Evolutionary conservation across 2,113 vertebrate species (phyloP).

Genomic region (cattle (Bos taurus)): DNA sequence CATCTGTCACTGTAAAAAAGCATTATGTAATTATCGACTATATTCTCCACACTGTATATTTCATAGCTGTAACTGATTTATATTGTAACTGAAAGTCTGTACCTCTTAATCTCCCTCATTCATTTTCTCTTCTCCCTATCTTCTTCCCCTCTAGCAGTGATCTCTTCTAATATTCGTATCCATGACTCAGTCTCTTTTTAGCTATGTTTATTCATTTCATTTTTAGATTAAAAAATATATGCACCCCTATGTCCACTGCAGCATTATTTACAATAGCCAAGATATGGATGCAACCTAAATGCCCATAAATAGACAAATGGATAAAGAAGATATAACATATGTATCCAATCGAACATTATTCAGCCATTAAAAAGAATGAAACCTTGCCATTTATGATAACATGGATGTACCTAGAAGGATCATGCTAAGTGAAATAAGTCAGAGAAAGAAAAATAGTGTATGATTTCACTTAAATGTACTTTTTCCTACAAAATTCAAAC

Average conservation of each 20-base stretch:
- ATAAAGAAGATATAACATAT: not conserved
- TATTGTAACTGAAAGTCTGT: not conserved
- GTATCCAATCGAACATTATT: not conserved
- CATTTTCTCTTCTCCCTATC: not conserved
- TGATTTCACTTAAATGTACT: not conserved
- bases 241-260: not conserved
- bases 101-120: not conserved
- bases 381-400: not conserved
- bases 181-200: not conserved
- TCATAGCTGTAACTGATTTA: not conserved
- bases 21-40: not conserved
- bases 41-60: not conserved
- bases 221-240: not conserved
- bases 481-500: not conserved
- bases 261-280: not conserved
- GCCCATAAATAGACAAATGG: not conserved
- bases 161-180: not conserved
- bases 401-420: not conserved
- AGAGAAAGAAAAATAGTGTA: not conserved
- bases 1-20: not conserved
- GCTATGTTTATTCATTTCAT: not conserved
- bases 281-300: not conserved
- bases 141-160: not conserved
- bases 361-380: not conserved
- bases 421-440: not conserved